Percentiles rank a stretch among this genome's conserved stretches.
These are phyloP conservation scores for Rousettus leschenaultii DNA, from an alignment of 2,113 vertebrate genomes.

Conservation along the genomic window DNA sequence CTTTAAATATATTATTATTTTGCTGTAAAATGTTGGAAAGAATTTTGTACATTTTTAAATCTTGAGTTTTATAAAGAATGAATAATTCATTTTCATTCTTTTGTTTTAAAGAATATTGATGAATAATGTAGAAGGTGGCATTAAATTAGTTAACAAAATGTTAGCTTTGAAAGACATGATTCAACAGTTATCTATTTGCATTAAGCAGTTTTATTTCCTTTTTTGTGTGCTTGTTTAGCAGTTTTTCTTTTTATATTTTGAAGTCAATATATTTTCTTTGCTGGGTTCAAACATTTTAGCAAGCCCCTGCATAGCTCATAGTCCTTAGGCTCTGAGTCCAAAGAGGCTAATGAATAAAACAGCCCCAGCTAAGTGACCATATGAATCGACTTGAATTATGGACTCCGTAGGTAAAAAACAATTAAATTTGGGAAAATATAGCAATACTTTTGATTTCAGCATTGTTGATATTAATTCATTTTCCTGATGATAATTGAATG, in stretches of 20 bases:
- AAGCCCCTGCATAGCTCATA: background rate
- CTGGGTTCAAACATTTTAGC: background rate
- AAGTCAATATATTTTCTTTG: background rate
- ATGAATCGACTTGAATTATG: background rate
- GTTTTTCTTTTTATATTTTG: background rate
- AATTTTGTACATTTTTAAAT: constrained; percentile 23
- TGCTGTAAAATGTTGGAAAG: background rate
- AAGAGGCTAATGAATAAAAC: background rate
- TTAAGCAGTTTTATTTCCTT: background rate
- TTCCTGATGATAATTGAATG: background rate
- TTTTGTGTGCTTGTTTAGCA: background rate
- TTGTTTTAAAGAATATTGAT: constrained; percentile 37
- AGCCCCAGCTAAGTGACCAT: background rate
- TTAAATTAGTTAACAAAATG: constrained; percentile 16
- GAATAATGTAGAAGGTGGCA: background rate
- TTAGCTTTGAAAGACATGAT: background rate
- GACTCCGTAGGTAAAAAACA: background rate
- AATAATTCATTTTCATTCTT: constrained; percentile 32
- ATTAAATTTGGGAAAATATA: background rate
- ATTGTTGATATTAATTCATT: background rate
- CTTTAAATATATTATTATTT: constrained; percentile 28
- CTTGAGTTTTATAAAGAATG: constrained; percentile 33
- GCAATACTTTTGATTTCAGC: background rate
- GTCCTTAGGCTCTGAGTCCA: background rate
- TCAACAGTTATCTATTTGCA: background rate